Evolutionary conservation across 2,797 vertebrate genomes (phyloP).

Genomic region (Micropoecilia bifurca): DNA sequence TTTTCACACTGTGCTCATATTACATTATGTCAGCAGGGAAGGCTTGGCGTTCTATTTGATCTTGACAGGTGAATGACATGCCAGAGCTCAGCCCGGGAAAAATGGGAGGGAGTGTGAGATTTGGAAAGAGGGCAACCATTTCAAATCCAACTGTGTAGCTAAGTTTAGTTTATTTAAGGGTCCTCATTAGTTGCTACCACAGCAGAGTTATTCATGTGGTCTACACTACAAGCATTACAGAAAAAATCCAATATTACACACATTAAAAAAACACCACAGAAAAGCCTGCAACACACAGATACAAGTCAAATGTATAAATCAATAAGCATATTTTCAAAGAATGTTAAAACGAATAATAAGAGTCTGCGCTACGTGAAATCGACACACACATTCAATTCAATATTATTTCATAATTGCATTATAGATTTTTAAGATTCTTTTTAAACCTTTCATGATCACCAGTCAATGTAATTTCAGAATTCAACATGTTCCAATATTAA

Average conservation of each 20-base stretch:
- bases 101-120: constrained; percentile 95
- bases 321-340: background rate
- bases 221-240: background rate
- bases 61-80: constrained; percentile 93
- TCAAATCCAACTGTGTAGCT: constrained; percentile 82
- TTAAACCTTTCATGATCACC: background rate
- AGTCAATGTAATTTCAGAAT: background rate
- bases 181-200: background rate
- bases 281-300: background rate
- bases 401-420: background rate
- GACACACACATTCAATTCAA: background rate
- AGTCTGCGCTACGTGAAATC: background rate
- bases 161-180: background rate
- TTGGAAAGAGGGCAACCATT: constrained; percentile 92
- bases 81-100: constrained; percentile 95
- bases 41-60: constrained; percentile 35
- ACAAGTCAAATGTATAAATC: background rate
- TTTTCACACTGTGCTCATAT: background rate
- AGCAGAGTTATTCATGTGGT: background rate
- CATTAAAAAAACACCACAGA: background rate
- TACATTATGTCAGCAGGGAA: constrained; percentile 11
- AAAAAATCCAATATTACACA: background rate
- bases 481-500: constrained; percentile 40
- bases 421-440: background rate
- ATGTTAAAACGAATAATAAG: background rate